Evolutionary conservation across 2,888 invertebrate genomes (phyloP).

Genomic region (Eristalis tenax): DNA sequence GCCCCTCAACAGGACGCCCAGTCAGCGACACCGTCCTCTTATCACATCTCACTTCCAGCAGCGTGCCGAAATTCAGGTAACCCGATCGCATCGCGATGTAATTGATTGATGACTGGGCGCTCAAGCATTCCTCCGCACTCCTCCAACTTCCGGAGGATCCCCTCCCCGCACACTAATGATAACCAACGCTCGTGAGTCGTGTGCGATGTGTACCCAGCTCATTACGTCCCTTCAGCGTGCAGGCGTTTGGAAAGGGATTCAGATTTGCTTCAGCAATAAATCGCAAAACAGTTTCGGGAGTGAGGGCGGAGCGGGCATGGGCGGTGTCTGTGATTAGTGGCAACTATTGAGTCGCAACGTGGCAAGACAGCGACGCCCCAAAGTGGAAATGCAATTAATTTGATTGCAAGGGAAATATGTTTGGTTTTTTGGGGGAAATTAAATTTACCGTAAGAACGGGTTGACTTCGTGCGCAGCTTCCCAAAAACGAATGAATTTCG

Average conservation of each 20-base stretch:
- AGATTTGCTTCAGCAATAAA: conserved; percentile 51
- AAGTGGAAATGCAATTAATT: neutral
- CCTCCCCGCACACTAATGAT: neutral
- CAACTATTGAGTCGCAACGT: no score
- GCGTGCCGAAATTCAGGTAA: conserved; percentile 18
- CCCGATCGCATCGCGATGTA: conserved; percentile 6
- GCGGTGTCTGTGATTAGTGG: neutral
- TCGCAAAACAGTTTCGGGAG: conserved; percentile 25
- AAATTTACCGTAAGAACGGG: neutral
- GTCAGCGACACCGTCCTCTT: neutral
- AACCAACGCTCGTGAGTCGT: no score
- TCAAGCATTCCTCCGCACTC: neutral
- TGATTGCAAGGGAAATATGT: neutral
- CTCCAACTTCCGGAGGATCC: no score
- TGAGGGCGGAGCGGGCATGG: neutral
- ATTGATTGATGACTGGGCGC: conserved; percentile 44
- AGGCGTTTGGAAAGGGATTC: neutral
- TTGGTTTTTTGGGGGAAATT: neutral
- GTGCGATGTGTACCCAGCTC: conserved; percentile 11
- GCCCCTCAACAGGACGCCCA: neutral
- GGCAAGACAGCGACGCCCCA: neutral
- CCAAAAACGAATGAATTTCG: neutral
- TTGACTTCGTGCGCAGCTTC: neutral
- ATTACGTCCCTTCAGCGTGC: conserved; percentile 4
- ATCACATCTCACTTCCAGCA: neutral